phyloP scores from a whole-genome alignment of 1,140 invertebrate species.

The Riptortus pedestris region DNA sequence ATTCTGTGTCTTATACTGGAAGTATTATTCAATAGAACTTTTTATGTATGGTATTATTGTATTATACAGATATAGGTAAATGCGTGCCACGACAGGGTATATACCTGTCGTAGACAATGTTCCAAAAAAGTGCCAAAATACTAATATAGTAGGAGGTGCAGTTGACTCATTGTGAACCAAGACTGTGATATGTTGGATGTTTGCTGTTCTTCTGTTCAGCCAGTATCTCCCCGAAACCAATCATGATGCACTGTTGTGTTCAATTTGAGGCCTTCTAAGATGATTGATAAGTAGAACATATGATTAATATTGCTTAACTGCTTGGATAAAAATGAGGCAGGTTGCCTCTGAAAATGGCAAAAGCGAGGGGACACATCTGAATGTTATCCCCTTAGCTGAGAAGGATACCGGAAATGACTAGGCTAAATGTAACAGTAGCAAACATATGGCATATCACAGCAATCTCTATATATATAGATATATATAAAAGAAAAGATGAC shows the following conservation, averaged over 20 bases:
- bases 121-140: constrained; percentile 22
- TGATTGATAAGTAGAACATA: too few species aligned
- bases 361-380: too few species aligned
- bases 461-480: constrained; percentile 22
- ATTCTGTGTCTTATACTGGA: constrained; percentile 10
- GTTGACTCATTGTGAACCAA: constrained; percentile 12
- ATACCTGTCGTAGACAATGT: constrained; percentile 5
- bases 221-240: background rate
- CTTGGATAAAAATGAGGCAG: too few species aligned
- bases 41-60: background rate
- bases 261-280: background rate
- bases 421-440: constrained; percentile 2
- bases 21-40: background rate
- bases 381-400: too few species aligned
- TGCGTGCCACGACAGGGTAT: background rate
- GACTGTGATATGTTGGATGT: background rate
- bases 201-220: background rate
- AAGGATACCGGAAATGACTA: background rate
- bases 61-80: constrained; percentile 9
- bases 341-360: too few species aligned
- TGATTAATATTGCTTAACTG: too few species aligned
- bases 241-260: constrained; percentile 6
- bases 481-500: constrained; percentile 23
- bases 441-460: constrained; percentile 13
- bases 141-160: constrained; percentile 17